A percentile compares a stretch with the other conserved stretches of the same genome.
Conservation (phyloP, 35 echinoderm and acorn worm species). For the Strongylocentrotus purpuratus region DNA sequence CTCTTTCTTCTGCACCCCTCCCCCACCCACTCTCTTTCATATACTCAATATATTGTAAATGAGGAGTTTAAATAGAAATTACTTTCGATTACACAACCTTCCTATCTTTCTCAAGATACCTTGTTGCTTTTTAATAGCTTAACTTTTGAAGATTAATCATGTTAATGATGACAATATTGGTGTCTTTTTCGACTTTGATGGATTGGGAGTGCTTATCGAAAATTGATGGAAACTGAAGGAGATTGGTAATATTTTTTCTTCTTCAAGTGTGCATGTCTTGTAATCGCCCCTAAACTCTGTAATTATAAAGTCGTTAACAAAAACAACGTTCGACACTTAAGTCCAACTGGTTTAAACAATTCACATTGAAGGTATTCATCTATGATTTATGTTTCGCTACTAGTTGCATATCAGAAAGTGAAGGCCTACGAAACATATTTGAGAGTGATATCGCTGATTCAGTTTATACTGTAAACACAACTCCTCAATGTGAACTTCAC, state of each 20-base stretch:
- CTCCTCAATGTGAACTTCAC: no score
- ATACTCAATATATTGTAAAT: neutral
- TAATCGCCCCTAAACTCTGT: neutral
- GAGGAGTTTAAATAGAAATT: neutral
- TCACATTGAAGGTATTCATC: no score
- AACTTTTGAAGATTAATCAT: neutral
- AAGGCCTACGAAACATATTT: no score
- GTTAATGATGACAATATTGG: neutral
- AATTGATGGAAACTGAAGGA: neutral
- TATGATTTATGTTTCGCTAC: no score
- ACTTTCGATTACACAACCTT: neutral
- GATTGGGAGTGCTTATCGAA: neutral
- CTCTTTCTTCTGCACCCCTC: neutral
- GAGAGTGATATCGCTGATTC: no score
- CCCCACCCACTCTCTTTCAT: neutral
- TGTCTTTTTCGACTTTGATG: neutral
- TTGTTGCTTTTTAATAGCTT: neutral
- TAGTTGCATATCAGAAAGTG: no score
- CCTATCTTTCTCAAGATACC: neutral
- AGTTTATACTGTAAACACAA: no score
- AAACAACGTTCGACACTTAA: neutral
- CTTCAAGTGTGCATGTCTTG: neutral
- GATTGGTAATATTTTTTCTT: neutral
- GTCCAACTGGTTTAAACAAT: no score
- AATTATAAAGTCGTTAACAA: neutral